phyloP scores from a whole-genome alignment of 2,888 invertebrate genomes.

The Orthosia gracilis region DNA sequence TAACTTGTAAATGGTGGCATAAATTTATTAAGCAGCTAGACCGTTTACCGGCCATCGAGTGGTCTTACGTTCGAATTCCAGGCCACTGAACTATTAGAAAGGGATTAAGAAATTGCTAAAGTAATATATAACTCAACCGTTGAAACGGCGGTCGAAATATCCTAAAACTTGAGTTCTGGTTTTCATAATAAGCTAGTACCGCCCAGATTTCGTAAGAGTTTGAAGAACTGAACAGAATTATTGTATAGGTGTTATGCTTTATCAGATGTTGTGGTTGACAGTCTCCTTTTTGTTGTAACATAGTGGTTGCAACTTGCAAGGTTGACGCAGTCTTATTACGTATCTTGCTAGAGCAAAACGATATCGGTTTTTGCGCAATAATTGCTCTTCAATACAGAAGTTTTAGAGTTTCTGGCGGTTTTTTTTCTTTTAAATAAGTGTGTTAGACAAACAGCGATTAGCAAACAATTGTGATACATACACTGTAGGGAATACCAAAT shows the following conservation, averaged over 20 bases:
- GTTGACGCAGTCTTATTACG: no score
- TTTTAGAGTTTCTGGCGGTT: no score
- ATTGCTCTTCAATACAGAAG: no score
- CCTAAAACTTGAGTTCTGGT: constrained; percentile 45
- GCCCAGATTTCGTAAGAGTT: constrained; percentile 25
- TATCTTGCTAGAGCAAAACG: no score
- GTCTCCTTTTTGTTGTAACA: background rate
- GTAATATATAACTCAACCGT: constrained; percentile 9
- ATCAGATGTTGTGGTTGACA: background rate
- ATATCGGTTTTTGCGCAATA: no score
- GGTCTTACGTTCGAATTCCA: constrained; percentile 44
- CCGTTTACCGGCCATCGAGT: constrained; percentile 22
- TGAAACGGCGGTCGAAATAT: constrained; percentile 18
- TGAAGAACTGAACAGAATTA: background rate
- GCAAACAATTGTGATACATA: no score
- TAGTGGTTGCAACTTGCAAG: background rate
- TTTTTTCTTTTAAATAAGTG: no score
- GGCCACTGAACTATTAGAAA: constrained; percentile 54
- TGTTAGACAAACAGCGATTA: no score
- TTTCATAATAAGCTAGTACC: constrained; percentile 32
- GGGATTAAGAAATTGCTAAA: constrained; percentile 47
- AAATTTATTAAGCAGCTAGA: background rate
- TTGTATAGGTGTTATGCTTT: background rate
- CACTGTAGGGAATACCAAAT: no score
- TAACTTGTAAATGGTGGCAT: constrained; percentile 2